Evolutionary conservation across 2,797 vertebrate species (phyloP), one percentile per base, ranked within the genome.

Genomic region (Phataginus tetradactyla): DNA sequence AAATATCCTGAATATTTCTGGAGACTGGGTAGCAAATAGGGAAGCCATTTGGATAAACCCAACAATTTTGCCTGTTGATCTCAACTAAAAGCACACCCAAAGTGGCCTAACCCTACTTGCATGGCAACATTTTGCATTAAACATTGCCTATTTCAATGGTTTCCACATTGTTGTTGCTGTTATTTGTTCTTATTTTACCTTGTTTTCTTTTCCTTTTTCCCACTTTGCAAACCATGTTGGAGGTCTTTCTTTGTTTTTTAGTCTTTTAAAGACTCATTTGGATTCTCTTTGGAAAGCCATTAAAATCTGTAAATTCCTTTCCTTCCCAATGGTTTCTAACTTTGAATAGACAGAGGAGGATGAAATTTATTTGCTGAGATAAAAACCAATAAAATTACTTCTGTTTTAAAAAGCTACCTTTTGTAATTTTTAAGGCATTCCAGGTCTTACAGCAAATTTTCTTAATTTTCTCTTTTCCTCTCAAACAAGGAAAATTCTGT

Each of bases 351-450:
- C 55, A 63, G 13, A 86, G 91, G 32, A 55, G 21, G 12, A 66
- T 96, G 59, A 9, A 86, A 45, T 14, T 90, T 90, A n/a, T 81
- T 85, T 94, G 68, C 66, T 74, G 45, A 81, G 61, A 81, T 77
- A 69, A 69, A 96, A 95, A 80, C 8, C 25, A 15, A 92, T 14
- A 69, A 55, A 78, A 59, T 51, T 79, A 71, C 17, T 63, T 94
- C 8, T 71, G 15, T 34, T 90, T 87, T 74, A 55, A 59, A 92
- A 90, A 84, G 10, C 12, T 59, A 78, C 17, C 18, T 66, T 91
- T 69, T 49, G 2, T 1, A 59, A 59, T 42, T 86, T 68, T 88
- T 66, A 55, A 89, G 79, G 15, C 37, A 94, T 91, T 93, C 49
- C 86, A 69, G 7, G 23, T 72, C 5, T 71, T 71, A 34, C 29